Percentiles rank a stretch among this genome's conserved stretches.
These are phyloP conservation scores for Pangasius sanitwongsei DNA, from an alignment of 2,797 vertebrate species.

Conservation along the genomic window DNA sequence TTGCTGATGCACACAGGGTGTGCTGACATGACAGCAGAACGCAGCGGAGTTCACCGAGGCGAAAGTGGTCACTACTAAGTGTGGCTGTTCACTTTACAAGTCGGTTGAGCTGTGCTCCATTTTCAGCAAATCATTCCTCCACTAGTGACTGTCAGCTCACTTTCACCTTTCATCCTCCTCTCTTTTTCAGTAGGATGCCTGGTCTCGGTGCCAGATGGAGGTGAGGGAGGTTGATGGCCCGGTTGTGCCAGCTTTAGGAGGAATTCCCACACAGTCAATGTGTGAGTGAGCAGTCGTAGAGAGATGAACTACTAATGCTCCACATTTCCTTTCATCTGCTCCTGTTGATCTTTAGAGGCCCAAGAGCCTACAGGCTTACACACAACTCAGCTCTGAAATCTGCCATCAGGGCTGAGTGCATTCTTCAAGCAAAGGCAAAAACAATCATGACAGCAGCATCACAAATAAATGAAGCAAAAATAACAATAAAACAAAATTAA, in stretches of 20 bases:
- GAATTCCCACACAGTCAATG: constrained; percentile 16
- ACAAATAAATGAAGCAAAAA: background rate
- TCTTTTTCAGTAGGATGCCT: constrained; percentile 14
- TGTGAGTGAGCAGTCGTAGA: constrained; percentile 24
- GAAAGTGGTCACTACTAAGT: background rate
- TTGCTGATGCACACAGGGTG: background rate
- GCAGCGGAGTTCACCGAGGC: background rate
- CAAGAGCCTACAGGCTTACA: constrained; percentile 8
- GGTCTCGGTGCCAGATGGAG: constrained; percentile 34
- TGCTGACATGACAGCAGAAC: constrained; percentile 12
- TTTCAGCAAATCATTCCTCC: constrained; percentile 12
- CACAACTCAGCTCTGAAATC: constrained; percentile 5
- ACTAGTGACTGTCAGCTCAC: constrained; percentile 7
- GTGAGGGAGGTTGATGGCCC: constrained; percentile 43
- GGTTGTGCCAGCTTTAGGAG: constrained; percentile 8
- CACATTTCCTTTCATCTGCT: constrained; percentile 36
- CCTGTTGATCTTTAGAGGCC: constrained; percentile 25
- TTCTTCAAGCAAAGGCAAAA: background rate
- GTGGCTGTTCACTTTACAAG: constrained; percentile 7
- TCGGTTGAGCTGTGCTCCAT: constrained; percentile 4
- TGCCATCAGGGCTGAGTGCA: background rate
- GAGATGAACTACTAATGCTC: constrained; percentile 31
- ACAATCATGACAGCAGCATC: background rate
- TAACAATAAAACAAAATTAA: background rate
- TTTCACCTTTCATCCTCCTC: constrained; percentile 28